Base-by-base conservation (phyloP, 2,113 vertebrate genomes). In the Phylloscopus whistleri region DNA sequence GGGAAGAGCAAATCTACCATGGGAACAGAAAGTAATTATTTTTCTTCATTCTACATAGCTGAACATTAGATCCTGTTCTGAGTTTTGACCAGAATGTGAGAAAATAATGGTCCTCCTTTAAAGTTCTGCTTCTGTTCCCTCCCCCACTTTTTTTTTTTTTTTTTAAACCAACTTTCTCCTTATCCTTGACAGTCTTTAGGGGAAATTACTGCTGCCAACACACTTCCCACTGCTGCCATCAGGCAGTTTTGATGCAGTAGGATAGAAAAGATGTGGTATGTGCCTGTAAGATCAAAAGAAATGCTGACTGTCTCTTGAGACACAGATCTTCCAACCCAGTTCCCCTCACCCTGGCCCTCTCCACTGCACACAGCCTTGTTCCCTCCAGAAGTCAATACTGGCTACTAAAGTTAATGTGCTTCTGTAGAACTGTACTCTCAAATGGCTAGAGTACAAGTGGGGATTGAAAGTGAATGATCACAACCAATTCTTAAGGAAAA, bases 251-350 rank as follows among this genome's bases (percentile, higher is more conserved):
- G 43, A 83, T n/a, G 59, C 51, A 86, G 67, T 15, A 51, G 33
- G n/a, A n/a, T n/a, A 84, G 63, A 87, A 92, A 79, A 85, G 28
- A 84, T 21, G 10, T 13, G 37, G n/a, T 39, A 30, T 53, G 43
- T 41, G 41, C 20, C 41, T 49, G 5, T 33, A 80, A 94, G 75
- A 85, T 4, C 43, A 53, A 69, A 76, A 79, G 53, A 80, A 87
- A 11, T 4, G 2, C 37, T 76, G 63, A 66, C 7, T 31, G 26
- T 76, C 72, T 92, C 90, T 39, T 22, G 59, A 86, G 88, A 66
- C 13, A 62, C 7, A 55, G 11, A 62, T 88, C 83, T 85, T 92
- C 70, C 88, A 84, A 56, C 52, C 48, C 92, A 89, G 48, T 87
- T 94, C 64, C 43, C 26, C 35, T 74, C 0, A 0, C 16, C 18